Conservation (phyloP, 2,113 vertebrate species). For the Tenrec ecaudatus region DNA sequence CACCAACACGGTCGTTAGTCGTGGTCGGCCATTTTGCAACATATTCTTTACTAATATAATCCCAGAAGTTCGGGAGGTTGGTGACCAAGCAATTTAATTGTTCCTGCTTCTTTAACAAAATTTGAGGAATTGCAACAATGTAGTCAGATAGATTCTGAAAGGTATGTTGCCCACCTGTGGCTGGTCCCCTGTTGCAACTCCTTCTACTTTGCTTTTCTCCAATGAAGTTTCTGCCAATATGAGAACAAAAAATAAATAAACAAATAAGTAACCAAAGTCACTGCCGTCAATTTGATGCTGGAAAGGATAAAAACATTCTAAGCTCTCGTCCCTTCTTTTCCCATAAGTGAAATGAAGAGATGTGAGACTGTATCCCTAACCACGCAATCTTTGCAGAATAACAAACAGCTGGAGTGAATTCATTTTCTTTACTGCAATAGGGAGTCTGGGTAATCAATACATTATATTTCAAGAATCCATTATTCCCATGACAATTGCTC, state of each 20-base stretch:
- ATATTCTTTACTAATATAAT: background rate
- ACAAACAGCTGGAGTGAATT: background rate
- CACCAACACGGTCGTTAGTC: too few relatives aligned
- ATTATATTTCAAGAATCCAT: background rate
- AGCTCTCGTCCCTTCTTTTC: background rate
- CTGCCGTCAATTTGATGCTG: too few relatives aligned
- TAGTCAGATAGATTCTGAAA: background rate
- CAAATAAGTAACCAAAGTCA: too few relatives aligned
- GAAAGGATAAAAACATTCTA: background rate
- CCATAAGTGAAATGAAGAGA: background rate
- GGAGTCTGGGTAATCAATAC: background rate
- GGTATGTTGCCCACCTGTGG: fast-evolving
- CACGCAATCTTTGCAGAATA: background rate
- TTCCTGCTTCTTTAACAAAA: background rate
- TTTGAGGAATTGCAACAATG: too few relatives aligned
- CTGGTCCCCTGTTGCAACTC: background rate
- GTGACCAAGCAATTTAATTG: background rate
- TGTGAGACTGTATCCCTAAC: background rate
- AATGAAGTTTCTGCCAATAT: background rate
- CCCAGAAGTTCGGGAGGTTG: background rate
- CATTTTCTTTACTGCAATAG: background rate
- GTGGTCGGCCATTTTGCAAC: too few relatives aligned
- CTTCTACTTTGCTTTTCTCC: background rate
- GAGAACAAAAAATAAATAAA: too few relatives aligned
- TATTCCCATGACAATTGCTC: background rate